Base-by-base conservation (phyloP, 2,113 vertebrate species). In the Catharus minimus region DNA sequence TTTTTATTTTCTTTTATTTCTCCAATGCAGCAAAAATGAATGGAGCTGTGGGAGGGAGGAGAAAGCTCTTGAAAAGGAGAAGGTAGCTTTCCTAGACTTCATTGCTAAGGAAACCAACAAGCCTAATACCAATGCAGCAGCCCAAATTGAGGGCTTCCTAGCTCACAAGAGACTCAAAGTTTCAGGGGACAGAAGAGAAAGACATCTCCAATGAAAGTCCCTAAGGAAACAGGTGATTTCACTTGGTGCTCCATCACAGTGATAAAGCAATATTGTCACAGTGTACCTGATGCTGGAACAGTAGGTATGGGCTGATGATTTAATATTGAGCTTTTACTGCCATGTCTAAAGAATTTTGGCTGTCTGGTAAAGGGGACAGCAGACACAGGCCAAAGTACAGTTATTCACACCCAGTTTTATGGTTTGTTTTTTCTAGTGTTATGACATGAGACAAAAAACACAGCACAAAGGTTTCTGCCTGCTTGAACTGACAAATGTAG, bases 351-450 rank as follows among this genome's bases (percentile, higher is more conserved):
- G 73, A 92, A 95, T 88, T 95, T 56, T 92, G 94, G 56, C 87
- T 92, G 72, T 78, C 76, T 93, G 65, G 52, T 72, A 86, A 95
- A 92, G 52, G 6, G 14, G 47, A 50, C 9, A 75, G 62, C 76
- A 96, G 65, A 93, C 64, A 91, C 55, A 83, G 80, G 72, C 57
- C 78, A 74, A 88, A 93, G 82, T 81, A 90, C 68, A 81, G 57
- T 82, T 83, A 89, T 68, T 96, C 95, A 95, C 84, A 80, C 85
- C 66, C 90, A 86, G 55, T 78, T 96, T 95, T 94, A 95, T 56
- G 74, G 65, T 52, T 95, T 92, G 78, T 36, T 77, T 89, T 93
- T 82, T 80, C 76, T 93, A 87, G 33, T 86, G 90, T 93, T 93
- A 83, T 58, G 87, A 91, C 89, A 88, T 7, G 61, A 94, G 82